These are phyloP conservation scores for Helicoverpa zea DNA, from an alignment of 1,140 invertebrate species.

Conservation along the genomic window DNA sequence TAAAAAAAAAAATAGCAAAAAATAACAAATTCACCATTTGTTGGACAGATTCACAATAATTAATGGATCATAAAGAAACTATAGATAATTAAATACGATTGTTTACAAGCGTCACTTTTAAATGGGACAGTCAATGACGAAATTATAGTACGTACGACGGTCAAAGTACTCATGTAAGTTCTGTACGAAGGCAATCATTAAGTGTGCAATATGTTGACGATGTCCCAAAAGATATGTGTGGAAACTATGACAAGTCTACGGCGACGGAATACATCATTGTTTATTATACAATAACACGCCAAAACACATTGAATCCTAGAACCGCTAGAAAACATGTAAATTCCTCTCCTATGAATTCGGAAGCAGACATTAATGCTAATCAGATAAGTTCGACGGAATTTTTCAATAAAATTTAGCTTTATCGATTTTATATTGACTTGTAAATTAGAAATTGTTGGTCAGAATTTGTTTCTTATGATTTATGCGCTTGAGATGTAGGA, in stretches of 20 bases:
- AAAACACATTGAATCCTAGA: conserved; percentile 16
- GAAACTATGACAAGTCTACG: conserved; percentile 64
- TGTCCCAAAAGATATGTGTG: conserved; percentile 69
- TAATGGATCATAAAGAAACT: not conserved
- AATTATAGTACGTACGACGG: not conserved
- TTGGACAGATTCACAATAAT: too few species aligned
- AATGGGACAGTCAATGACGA: conserved; percentile 11
- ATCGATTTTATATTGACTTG: not conserved
- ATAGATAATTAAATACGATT: not conserved
- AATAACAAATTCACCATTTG: too few species aligned
- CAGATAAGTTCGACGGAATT: conserved; percentile 1
- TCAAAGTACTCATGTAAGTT: conserved; percentile 31
- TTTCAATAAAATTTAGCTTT: conserved; percentile 1
- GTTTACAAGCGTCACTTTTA: not conserved
- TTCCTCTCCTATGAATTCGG: not conserved
- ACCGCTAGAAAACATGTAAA: conserved; percentile 42
- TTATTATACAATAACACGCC: conserved; percentile 44
- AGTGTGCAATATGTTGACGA: conserved; percentile 51
- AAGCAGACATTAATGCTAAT: conserved; percentile 35
- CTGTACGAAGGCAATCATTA: conserved; percentile 40
- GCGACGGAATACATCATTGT: conserved; percentile 63
- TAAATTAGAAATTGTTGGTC: not conserved
- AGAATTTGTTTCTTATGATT: conserved; percentile 31
- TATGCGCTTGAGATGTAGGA: conserved; percentile 10
- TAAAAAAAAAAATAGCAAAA: too few species aligned